Percentiles rank a stretch among this genome's conserved stretches.
phyloP scores from a whole-genome alignment of 2,888 invertebrate species.

The Macroteleia sp. region DNA sequence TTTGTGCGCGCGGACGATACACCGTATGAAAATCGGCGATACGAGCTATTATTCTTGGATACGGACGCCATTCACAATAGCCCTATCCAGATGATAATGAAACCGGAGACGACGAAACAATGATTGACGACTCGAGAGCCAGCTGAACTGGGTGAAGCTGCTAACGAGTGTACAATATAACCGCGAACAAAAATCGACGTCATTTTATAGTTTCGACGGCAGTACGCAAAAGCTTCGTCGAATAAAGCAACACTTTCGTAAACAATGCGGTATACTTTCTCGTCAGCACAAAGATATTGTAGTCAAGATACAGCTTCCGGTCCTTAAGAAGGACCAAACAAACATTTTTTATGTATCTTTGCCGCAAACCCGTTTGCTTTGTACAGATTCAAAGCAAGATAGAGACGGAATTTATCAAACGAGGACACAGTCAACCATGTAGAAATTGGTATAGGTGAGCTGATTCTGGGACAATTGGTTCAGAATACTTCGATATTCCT shows the following conservation, averaged over 20 bases:
- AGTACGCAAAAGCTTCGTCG: constrained; percentile 45
- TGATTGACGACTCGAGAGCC: constrained; percentile 12
- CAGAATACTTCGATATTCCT: too few species aligned
- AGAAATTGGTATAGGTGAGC: too few species aligned
- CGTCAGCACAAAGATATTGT: constrained; percentile 57
- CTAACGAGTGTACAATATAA: constrained; percentile 10
- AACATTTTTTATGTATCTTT: constrained; percentile 57
- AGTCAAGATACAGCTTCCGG: constrained; percentile 57
- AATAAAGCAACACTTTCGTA: constrained; percentile 51
- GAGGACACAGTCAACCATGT: too few species aligned
- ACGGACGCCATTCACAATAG: constrained; percentile 20
- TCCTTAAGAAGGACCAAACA: constrained; percentile 55
- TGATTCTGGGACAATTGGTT: too few species aligned
- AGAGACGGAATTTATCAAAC: too few species aligned
- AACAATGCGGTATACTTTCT: constrained; percentile 47
- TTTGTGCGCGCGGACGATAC: constrained; percentile 41
- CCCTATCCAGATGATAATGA: constrained; percentile 31
- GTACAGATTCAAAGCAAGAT: too few species aligned
- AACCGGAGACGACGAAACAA: constrained; percentile 43
- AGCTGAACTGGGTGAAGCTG: neutral
- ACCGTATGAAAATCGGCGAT: constrained; percentile 9
- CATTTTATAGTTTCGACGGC: constrained; percentile 53
- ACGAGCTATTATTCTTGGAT: constrained; percentile 21
- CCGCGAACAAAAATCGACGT: constrained; percentile 28
- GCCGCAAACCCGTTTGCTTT: too few species aligned